phyloP scores from a whole-genome alignment of 2,797 vertebrate species.

The Coendou prehensilis region DNA sequence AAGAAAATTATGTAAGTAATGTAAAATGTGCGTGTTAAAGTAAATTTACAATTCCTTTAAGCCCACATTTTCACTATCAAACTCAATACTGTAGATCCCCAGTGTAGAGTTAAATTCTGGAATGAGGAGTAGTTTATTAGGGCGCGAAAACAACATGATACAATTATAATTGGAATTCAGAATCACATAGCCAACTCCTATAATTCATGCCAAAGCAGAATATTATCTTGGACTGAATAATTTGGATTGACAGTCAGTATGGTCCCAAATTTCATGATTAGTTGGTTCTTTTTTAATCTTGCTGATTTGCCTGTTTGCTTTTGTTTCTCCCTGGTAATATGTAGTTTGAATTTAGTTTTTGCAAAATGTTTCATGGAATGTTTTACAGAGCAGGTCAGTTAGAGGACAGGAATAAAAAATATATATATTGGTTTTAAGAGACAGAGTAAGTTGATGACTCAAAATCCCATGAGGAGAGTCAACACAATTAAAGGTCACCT shows the following conservation, averaged over 20 bases:
- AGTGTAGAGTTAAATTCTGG: not conserved
- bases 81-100: not conserved
- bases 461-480: conserved; percentile 48
- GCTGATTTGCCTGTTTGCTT: conserved; percentile 35
- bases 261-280: conserved; percentile 8
- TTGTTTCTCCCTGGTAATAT: conserved; percentile 51
- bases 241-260: not conserved
- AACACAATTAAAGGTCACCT: conserved; percentile 18
- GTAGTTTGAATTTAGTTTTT: conserved; percentile 47
- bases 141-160: not conserved
- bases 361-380: conserved; percentile 56
- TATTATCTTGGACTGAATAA: conserved; percentile 25
- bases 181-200: conserved; percentile 17
- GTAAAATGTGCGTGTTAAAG: not conserved
- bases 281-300: conserved; percentile 39
- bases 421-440: not conserved
- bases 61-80: conserved; percentile 20
- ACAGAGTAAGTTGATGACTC: conserved; percentile 49
- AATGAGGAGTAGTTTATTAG: conserved; percentile 14
- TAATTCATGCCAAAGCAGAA: conserved; percentile 36
- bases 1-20: conserved; percentile 7
- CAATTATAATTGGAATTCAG: conserved; percentile 34
- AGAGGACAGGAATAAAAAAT: not conserved
- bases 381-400: conserved; percentile 31
- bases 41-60: not conserved